Evolutionary conservation across 2,888 invertebrate species (phyloP).

Genomic region (Drosophila macrospina): DNA sequence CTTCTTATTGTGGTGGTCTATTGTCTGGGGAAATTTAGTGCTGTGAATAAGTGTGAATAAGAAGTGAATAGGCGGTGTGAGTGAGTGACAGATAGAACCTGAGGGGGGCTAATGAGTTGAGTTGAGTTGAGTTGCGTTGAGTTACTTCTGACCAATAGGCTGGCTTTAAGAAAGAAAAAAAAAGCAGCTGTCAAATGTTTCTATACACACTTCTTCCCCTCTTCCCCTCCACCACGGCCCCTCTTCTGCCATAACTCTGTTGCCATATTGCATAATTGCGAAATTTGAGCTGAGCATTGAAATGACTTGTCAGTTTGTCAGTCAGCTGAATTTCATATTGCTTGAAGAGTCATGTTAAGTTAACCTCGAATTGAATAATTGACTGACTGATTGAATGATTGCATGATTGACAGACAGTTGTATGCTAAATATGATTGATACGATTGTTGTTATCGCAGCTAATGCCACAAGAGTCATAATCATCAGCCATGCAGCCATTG

Average conservation of each 20-base stretch:
- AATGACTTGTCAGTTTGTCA: conserved; percentile 50
- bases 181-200: conserved; percentile 33
- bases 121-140: conserved; percentile 13
- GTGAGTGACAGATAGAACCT: conserved; percentile 18
- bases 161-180: conserved; percentile 18
- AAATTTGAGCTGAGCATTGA: conserved; percentile 48
- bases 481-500: conserved; percentile 51
- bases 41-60: conserved; percentile 49
- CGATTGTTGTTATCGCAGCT: conserved; percentile 41
- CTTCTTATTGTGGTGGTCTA: conserved; percentile 61
- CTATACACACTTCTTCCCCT: too few species aligned
- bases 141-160: conserved; percentile 18
- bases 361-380: conserved; percentile 32
- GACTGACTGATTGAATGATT: conserved; percentile 39
- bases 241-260: too few species aligned
- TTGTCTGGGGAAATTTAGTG: conserved; percentile 76
- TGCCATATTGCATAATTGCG: conserved; percentile 52
- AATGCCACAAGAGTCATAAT: conserved; percentile 51
- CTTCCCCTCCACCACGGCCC: too few species aligned
- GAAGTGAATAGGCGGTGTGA: conserved; percentile 40
- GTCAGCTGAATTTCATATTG: conserved; percentile 16
- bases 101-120: conserved; percentile 28
- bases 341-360: conserved; percentile 3
- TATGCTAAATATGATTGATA: conserved; percentile 81
- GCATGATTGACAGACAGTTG: conserved; percentile 62